Evolutionary conservation across 1,140 invertebrate genomes (phyloP).

Genomic region (Araneus ventricosus): DNA sequence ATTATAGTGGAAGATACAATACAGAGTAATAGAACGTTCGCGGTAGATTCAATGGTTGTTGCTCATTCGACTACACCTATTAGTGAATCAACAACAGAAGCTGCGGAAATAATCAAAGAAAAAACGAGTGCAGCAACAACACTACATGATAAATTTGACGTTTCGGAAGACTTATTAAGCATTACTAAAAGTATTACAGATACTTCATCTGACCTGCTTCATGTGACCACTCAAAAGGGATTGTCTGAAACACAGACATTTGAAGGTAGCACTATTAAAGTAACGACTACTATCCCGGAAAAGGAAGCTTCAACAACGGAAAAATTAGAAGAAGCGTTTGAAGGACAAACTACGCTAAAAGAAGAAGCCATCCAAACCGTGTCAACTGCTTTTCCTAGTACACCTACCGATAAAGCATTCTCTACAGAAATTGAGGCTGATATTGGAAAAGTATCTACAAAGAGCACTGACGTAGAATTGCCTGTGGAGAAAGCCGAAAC

Average conservation of each 20-base stretch:
- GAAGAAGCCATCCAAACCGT: background rate
- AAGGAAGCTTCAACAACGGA: background rate
- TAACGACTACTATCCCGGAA: background rate
- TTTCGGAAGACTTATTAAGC: background rate
- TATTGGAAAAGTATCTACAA: background rate
- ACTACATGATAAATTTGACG: background rate
- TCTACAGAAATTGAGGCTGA: background rate
- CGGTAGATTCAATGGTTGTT: slow-evolving; percentile 44
- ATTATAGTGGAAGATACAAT: background rate
- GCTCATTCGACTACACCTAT: slow-evolving; percentile 29
- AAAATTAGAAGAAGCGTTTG: background rate
- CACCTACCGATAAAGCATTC: background rate
- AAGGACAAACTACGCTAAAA: background rate
- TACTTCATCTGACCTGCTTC: background rate
- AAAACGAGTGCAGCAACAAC: background rate
- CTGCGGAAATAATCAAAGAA: background rate
- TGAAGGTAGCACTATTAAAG: background rate
- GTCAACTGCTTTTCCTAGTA: background rate
- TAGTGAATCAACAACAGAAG: background rate
- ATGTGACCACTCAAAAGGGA: background rate
- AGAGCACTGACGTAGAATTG: background rate
- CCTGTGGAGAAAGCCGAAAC: too few species aligned
- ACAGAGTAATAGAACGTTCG: slow-evolving; percentile 31
- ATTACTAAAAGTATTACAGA: background rate
- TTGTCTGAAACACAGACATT: background rate